A percentile compares a stretch with the other conserved stretches of the same genome.
Conservation (phyloP, 2,113 vertebrate species). For the Scatophagus argus region DNA sequence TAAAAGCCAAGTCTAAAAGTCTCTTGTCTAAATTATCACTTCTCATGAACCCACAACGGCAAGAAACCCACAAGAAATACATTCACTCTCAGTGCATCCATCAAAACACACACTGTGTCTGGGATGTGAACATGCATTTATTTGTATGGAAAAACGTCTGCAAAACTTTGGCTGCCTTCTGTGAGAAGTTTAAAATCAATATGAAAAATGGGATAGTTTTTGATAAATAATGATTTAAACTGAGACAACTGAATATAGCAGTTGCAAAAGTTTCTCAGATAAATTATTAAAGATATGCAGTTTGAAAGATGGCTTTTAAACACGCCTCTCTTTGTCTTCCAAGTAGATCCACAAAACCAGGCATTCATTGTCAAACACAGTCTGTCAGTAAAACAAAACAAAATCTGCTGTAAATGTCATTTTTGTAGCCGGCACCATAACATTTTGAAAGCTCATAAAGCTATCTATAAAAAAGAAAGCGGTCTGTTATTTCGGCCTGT, state of each 20-base stretch:
- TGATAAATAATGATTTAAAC: not conserved
- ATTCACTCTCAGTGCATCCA: not conserved
- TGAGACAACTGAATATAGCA: not conserved
- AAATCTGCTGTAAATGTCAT: conserved; percentile 38
- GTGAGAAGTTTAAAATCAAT: not conserved
- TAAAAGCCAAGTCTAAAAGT: conserved; percentile 23
- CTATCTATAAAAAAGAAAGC: conserved; percentile 47
- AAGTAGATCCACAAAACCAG: conserved; percentile 12
- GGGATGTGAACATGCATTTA: not conserved
- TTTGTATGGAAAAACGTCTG: not conserved
- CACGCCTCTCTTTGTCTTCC: not conserved
- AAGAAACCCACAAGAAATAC: too few relatives aligned
- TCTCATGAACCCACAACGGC: not conserved
- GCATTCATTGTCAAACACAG: conserved; percentile 8
- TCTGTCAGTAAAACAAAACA: conserved; percentile 33
- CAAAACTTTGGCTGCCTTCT: not conserved
- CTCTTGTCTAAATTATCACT: conserved; percentile 22
- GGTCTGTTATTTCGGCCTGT: conserved; percentile 36
- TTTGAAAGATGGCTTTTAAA: conserved; percentile 21
- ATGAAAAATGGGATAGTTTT: not conserved
- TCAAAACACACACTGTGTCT: not conserved
- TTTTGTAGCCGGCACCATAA: conserved; percentile 16
- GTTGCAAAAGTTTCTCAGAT: conserved; percentile 5
- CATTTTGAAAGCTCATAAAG: conserved; percentile 41
- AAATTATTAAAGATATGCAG: conserved; percentile 17